Base-by-base conservation (phyloP, 2,113 vertebrate species). In the Glaucomys volans region DNA sequence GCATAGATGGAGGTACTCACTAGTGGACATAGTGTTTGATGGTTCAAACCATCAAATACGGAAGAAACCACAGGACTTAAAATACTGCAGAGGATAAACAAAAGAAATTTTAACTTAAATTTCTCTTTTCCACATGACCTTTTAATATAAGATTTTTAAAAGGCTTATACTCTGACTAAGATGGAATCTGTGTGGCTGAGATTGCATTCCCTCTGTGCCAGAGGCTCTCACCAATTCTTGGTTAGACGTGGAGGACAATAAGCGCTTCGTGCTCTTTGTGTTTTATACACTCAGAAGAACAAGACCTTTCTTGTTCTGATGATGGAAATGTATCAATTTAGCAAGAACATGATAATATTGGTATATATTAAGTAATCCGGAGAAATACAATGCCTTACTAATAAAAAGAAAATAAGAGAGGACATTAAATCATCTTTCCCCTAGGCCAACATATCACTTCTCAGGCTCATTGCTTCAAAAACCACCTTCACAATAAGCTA, bases 381-480 rank as follows among this genome's bases (percentile, higher is more conserved):
- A 87, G 24, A 92, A 88, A 93, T 32, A 54, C 8, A 62, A 89
- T 35, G 9, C 76, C 88, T 69, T 26, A 18, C 37, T 64, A 57
- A 92, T 59, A 92, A 95, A 20, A 80, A 87, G 59, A 89, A 87
- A 93, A 82, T 62, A 35, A 87, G 67, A 37, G n/a, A 90, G 69
- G 54, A 13, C 22, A 75, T 59, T 69, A 86, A 86, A 57, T 91
- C 20, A n/a, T 44, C 42, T 40, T 82, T 71, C 71, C 11, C 28
- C 59, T 26, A 40, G 12, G 82, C 35, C 47, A 85, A 18, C 44
- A 37, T 26, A 18, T 44, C 17, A 47, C 30, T 92, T 62, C 62
- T 87, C 40, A 42, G 54, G n/a, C 11, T 91, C 22, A 20, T n/a
- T 89, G 75, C 62, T 22, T 87, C 66, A 57, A 88, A 94, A 82